phyloP scores from a whole-genome alignment of 2,113 vertebrate genomes.

The Castor canadensis region DNA sequence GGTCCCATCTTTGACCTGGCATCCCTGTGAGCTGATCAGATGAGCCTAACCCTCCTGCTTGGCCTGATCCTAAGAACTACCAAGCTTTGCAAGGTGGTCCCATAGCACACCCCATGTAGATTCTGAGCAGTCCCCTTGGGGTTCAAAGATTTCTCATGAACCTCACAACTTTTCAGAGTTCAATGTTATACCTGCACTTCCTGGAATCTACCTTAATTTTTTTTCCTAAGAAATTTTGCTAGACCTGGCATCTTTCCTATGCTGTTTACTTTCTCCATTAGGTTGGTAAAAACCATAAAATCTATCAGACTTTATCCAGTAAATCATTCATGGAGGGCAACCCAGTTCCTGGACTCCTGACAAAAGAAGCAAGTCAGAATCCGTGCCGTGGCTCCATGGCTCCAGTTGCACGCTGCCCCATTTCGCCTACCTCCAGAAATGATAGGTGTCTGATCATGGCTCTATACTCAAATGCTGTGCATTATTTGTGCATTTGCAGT shows the following conservation, averaged over 20 bases:
- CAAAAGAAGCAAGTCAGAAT: neutral
- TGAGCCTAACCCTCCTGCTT: neutral
- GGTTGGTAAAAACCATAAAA: slow-evolving; percentile 39
- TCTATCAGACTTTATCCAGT: slow-evolving; percentile 3
- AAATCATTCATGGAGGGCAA: slow-evolving; percentile 41
- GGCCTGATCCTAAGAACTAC: neutral
- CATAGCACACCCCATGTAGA: neutral
- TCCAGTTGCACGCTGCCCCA: neutral
- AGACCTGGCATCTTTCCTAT: slow-evolving; percentile 10
- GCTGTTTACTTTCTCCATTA: slow-evolving; percentile 37
- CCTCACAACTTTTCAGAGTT: neutral
- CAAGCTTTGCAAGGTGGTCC: neutral
- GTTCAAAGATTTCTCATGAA: neutral
- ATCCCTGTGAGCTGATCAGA: neutral
- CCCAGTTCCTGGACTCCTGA: neutral
- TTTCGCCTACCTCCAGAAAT: slow-evolving; percentile 14
- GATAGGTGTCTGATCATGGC: neutral
- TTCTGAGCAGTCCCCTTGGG: neutral
- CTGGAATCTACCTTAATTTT: neutral
- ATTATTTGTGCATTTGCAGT: neutral
- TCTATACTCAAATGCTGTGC: neutral
- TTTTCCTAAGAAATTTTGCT: slow-evolving; percentile 20
- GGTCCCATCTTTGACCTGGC: neutral
- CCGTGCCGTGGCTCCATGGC: neutral
- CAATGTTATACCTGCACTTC: neutral